These are phyloP conservation scores for Clarias gariepinus DNA, from an alignment of 2,113 vertebrate genomes.

Conservation along the genomic window DNA sequence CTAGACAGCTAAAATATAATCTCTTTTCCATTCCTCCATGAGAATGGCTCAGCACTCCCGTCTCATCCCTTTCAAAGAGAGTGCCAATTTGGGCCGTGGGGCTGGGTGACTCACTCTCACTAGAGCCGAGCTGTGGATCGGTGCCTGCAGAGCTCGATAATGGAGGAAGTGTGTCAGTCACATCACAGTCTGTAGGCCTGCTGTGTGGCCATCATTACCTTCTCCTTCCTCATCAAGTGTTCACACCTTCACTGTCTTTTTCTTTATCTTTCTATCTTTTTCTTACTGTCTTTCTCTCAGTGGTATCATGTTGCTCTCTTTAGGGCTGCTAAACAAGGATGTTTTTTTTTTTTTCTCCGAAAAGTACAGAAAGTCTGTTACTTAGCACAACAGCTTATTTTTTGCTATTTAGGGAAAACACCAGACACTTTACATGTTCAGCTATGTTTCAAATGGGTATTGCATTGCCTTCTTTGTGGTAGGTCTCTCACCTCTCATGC, in stretches of 20 bases:
- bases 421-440: neutral
- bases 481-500: no score
- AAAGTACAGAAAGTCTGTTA: neutral
- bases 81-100: conserved; percentile 50
- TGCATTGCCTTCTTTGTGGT: no score
- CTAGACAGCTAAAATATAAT: conserved; percentile 51
- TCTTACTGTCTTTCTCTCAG: neutral
- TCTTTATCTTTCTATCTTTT: neutral
- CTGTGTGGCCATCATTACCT: conserved; percentile 41
- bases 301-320: conserved; percentile 13
- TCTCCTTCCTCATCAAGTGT: conserved; percentile 38
- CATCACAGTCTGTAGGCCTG: conserved; percentile 42
- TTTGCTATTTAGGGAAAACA: neutral
- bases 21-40: conserved; percentile 50
- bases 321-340: neutral
- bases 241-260: conserved; percentile 26
- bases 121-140: conserved; percentile 38
- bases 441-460: no score
- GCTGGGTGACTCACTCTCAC: conserved; percentile 44
- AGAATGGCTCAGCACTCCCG: conserved; percentile 48
- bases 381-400: neutral
- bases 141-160: conserved; percentile 52
- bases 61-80: conserved; percentile 53
- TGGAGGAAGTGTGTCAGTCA: conserved; percentile 55
- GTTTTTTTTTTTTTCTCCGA: neutral